phyloP scores from a whole-genome alignment of 2,113 vertebrate genomes.

The Sebastes fasciatus region DNA sequence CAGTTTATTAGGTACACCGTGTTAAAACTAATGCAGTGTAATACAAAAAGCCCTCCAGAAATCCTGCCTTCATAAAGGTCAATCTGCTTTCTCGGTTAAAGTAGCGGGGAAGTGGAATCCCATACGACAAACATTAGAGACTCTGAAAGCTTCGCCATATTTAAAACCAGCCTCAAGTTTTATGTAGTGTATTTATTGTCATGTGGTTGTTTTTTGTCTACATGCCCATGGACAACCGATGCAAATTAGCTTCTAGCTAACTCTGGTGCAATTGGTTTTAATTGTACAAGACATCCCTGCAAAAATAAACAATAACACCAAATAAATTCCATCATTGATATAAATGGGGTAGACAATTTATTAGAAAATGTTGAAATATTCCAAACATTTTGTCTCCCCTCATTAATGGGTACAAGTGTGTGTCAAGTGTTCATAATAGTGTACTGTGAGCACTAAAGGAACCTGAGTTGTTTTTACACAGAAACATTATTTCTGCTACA shows the following conservation, averaged over 20 bases:
- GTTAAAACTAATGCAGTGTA: neutral
- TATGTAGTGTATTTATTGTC: too few relatives aligned
- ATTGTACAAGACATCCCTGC: too few relatives aligned
- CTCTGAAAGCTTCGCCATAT: too few relatives aligned
- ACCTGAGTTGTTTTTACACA: neutral
- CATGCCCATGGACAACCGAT: too few relatives aligned
- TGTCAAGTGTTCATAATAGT: neutral
- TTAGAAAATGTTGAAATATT: neutral
- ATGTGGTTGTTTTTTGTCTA: too few relatives aligned
- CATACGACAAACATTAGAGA: too few relatives aligned
- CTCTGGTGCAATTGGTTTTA: too few relatives aligned
- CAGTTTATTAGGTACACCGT: neutral
- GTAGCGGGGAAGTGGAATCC: too few relatives aligned
- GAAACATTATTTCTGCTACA: neutral
- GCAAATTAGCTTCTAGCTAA: too few relatives aligned
- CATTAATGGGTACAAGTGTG: too few relatives aligned
- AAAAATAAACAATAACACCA: too few relatives aligned
- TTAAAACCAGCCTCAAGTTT: too few relatives aligned
- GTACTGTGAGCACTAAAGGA: neutral
- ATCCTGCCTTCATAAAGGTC: neutral
- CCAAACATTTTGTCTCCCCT: neutral
- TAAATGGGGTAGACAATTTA: neutral
- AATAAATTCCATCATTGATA: neutral
- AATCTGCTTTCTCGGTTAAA: neutral
- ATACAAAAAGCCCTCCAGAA: neutral